phyloP scores from a whole-genome alignment of 2,797 vertebrate genomes.

The Decapterus maruadsi region DNA sequence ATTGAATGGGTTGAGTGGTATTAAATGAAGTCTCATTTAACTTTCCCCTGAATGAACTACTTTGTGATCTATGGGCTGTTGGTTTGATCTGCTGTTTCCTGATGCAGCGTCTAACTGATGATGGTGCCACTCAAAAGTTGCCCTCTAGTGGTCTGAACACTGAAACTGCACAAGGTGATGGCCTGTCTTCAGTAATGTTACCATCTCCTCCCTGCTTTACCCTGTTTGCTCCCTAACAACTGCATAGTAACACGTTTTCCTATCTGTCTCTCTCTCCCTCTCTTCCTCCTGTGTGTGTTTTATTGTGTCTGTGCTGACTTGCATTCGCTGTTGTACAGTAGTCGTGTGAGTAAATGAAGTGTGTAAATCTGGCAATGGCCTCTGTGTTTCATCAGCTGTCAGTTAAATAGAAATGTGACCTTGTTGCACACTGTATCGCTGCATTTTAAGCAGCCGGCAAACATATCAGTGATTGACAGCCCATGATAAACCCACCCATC shows the following conservation, averaged over 20 bases:
- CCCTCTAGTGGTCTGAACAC: slow-evolving; percentile 85
- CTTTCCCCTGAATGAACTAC: slow-evolving; percentile 28
- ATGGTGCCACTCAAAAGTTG: slow-evolving; percentile 81
- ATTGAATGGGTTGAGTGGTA: neutral
- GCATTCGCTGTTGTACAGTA: slow-evolving; percentile 31
- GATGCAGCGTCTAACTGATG: slow-evolving; percentile 81
- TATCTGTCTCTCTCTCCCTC: slow-evolving; percentile 8
- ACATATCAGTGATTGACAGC: slow-evolving; percentile 74
- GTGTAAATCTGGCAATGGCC: slow-evolving; percentile 52
- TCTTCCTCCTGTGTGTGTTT: slow-evolving; percentile 37
- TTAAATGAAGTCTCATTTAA: neutral
- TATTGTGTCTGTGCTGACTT: slow-evolving; percentile 34
- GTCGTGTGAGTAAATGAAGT: slow-evolving; percentile 54
- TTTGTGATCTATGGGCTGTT: slow-evolving; percentile 46
- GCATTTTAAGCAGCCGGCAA: slow-evolving; percentile 56
- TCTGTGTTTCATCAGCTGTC: slow-evolving; percentile 68
- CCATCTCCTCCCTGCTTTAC: slow-evolving; percentile 48
- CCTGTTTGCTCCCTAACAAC: slow-evolving; percentile 36
- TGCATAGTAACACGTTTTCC: slow-evolving; percentile 37
- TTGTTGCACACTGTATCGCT: slow-evolving; percentile 55
- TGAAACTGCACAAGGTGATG: slow-evolving; percentile 86
- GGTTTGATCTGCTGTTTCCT: slow-evolving; percentile 75
- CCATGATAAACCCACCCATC: slow-evolving; percentile 62
- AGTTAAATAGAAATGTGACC: slow-evolving; percentile 65
- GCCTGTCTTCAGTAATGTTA: slow-evolving; percentile 39